Conservation (phyloP, 2,113 vertebrate species). For the Triplophysa tibetana region DNA sequence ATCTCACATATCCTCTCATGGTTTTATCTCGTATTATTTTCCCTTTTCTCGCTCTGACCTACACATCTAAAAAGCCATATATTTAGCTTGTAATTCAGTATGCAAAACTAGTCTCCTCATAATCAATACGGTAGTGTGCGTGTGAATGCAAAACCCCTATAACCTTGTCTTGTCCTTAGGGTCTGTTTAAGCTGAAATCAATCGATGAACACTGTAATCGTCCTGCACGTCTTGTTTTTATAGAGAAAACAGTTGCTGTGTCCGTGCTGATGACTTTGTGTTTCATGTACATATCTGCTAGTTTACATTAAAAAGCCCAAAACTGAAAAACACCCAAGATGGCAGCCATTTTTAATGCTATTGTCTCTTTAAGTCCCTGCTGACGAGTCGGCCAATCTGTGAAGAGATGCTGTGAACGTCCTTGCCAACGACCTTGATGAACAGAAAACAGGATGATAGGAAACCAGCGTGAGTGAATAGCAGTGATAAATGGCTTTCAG, state of each 20-base stretch:
- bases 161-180: slow-evolving; percentile 27
- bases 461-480: slow-evolving; percentile 31
- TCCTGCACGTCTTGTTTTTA: not conserved
- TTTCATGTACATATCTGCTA: not conserved
- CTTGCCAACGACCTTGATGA: slow-evolving; percentile 70
- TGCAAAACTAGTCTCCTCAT: not conserved
- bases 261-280: not conserved
- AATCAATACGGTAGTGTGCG: slow-evolving; percentile 22
- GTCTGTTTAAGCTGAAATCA: not conserved
- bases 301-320: not conserved
- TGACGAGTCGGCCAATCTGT: slow-evolving; percentile 60
- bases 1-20: not conserved
- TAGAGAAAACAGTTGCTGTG: not conserved
- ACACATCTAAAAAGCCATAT: not conserved
- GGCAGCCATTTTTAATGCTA: slow-evolving; percentile 9
- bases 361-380: slow-evolving; percentile 69
- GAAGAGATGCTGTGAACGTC: slow-evolving; percentile 56
- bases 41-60: not conserved
- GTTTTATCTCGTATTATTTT: not conserved
- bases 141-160: not conserved
- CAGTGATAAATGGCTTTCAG: slow-evolving; percentile 7
- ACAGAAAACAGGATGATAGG: slow-evolving; percentile 45
- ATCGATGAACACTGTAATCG: not conserved
- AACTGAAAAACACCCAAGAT: slow-evolving; percentile 38
- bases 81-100: not conserved